Percentiles rank a stretch among this genome's conserved stretches.
Evolutionary conservation across 2,888 invertebrate genomes (phyloP).

Genomic region (Tigriopus californicus): DNA sequence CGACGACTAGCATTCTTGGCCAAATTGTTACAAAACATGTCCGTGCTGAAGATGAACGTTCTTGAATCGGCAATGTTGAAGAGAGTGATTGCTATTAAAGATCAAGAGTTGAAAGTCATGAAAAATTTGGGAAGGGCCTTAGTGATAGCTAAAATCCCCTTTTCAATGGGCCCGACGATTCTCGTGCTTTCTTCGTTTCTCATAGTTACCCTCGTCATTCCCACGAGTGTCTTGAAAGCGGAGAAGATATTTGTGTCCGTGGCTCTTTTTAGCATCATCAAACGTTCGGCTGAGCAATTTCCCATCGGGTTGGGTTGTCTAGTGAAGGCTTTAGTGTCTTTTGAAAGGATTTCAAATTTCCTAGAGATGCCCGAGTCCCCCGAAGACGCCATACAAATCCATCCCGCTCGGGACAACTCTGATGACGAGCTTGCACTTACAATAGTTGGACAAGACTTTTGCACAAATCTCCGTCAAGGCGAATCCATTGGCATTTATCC

Average conservation of each 20-base stretch:
- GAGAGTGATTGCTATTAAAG: conserved; percentile 37
- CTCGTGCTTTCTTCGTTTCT: no score
- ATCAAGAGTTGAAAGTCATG: no score
- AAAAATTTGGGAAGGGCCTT: no score
- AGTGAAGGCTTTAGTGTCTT: conserved; percentile 4
- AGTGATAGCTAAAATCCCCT: no score
- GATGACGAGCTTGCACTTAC: conserved; percentile 57
- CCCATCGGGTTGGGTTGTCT: conserved; percentile 35
- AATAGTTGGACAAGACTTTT: conserved; percentile 51
- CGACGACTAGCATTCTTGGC: conserved; percentile 50
- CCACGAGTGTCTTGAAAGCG: no score
- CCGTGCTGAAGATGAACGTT: conserved; percentile 69
- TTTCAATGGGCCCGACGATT: no score
- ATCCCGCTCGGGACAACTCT: conserved; percentile 42
- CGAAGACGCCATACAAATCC: conserved; percentile 42
- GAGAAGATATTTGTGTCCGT: conserved; percentile 73
- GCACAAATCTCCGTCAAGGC: no score
- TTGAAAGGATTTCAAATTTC: conserved; percentile 32
- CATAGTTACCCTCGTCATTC: no score
- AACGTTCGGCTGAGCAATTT: conserved; percentile 86
- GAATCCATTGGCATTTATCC: no score
- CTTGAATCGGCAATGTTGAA: conserved; percentile 86
- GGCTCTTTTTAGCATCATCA: conserved; percentile 88
- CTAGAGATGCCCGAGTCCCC: conserved; percentile 80
- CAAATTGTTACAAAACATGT: conserved; percentile 72